Base-by-base conservation (phyloP, 2,888 invertebrate genomes). In the Philereme transversata region DNA sequence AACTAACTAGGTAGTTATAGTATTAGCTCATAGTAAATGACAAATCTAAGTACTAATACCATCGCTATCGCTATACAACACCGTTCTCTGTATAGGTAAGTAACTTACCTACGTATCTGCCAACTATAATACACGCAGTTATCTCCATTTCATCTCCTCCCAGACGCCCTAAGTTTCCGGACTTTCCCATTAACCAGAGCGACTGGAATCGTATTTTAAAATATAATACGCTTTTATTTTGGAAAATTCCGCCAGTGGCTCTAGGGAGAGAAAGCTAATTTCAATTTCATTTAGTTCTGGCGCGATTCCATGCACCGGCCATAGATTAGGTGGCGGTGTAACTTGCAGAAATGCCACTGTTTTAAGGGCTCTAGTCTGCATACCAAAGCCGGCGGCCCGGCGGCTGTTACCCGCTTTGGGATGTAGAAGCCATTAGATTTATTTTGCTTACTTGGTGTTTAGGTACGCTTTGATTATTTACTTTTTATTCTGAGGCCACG, bases 241-340 rank as follows among this genome's bases (percentile, higher is more conserved):
- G 86, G 84, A 82, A 82, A 87, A 87, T 88, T 87, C 88, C 85
- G 84, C 87, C 85, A 85, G 82, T 82, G 88, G 87, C 90, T 88
- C 90, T 77, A 59, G 91, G 91, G 91, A 90, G 88, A 77, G 88
- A 85, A 89, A 90, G 90, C 90, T 91, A 91, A 91, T 91, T 91
- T 91, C 91, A 91, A 91, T 91, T 91, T 91, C 90, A 91, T 91
- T 91, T 91, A 91, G 91, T 90, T 88, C 90, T 91, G 90, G 91
- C 90, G 90, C 88, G 82, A 85, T 88, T 91, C 91, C 91, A 91
- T 90, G 89, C 86, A 86, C 82, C 83, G 78, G 64, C 53, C 88
- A 86, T 57, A 89, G 90, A 89, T 51, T 70, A 68, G 41, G 22
- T 40, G 8, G 7, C 22, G 22, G 22, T 22, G 22, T 22, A 22